Evolutionary conservation across 1,140 invertebrate species (phyloP), one percentile per base, ranked within the genome.

Genomic region (Nixonia krombeini): DNA sequence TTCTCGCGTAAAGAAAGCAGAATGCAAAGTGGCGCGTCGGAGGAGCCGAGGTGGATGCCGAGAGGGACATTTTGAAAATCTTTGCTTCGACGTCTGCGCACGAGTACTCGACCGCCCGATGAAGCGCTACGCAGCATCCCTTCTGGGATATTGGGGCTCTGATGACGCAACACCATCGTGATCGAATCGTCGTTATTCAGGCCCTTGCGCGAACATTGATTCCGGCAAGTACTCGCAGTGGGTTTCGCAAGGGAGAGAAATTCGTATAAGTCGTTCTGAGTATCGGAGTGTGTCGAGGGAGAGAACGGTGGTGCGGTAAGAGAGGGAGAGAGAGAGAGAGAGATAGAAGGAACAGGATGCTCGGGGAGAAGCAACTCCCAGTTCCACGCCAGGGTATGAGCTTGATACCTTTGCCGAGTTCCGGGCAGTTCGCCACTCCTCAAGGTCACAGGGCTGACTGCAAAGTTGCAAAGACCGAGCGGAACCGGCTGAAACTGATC

Each of bases 61-160:
- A 18, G 38, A 8, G 47, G 50, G 49, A 66, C 21, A 51, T 41
- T 79, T 74, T 71, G 75, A 78, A 78, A 81, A 81, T 79, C 78
- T 80, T 78, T 76, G 80, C 50, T 71, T 74, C 61, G 46, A 72
- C 75, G 79, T 74, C 78, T 82, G 81, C 80, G 81, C 77, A 37
- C 35, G 17, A 25, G 10, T 13, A 41, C 35, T 46, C 45, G 63
- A 40, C 21, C 41, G 25, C 41, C 56, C 42, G 58, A 31, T 31
- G 29, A 74, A 64, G 45, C 61, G 33, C 68, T 52, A 76, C 70
- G 58, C 61, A 61, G 61, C 70, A 67, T 65, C 62, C 46, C 50
- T 64, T 18, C 28, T 16, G 33, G 38, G 38, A 58, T 31, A 50
- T 41, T 12, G 55, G 16, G 37, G 18, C 15, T 28, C 25, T 44